Percentiles rank a stretch among this genome's conserved stretches.
Conservation (phyloP, 92 coral and sea anemone species). For the Porites cylindrica region DNA sequence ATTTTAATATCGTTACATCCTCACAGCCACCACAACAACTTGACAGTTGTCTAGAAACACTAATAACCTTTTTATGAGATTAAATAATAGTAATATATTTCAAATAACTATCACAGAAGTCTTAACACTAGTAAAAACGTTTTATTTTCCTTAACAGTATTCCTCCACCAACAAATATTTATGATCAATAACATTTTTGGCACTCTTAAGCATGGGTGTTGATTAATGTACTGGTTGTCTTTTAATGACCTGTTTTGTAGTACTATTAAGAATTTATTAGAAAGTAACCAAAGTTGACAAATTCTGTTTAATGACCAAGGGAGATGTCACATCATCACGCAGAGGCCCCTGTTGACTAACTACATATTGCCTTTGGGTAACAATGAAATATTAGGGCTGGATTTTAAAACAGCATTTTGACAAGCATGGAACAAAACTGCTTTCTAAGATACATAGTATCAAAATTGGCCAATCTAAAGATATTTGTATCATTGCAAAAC, state of each 20-base stretch:
- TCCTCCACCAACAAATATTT: not conserved
- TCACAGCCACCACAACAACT: not conserved
- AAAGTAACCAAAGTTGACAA: not conserved
- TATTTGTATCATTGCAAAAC: too few relatives aligned
- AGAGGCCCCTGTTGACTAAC: too few relatives aligned
- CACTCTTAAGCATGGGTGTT: not conserved
- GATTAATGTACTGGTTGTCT: too few relatives aligned
- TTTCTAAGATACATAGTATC: too few relatives aligned
- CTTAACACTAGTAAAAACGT: not conserved
- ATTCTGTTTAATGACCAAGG: too few relatives aligned
- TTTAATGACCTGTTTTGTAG: not conserved
- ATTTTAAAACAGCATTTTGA: too few relatives aligned
- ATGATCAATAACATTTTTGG: not conserved
- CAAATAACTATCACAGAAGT: constrained; percentile 3
- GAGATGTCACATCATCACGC: too few relatives aligned
- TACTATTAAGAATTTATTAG: too few relatives aligned
- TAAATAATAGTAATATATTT: constrained; percentile 10
- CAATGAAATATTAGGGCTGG: too few relatives aligned
- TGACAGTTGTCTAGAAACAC: constrained; percentile 1
- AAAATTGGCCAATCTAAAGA: too few relatives aligned
- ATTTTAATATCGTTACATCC: not conserved
- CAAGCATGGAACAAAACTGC: too few relatives aligned
- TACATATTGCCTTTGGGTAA: too few relatives aligned
- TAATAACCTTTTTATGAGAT: not conserved
- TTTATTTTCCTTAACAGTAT: not conserved